Percentiles rank a stretch among this genome's conserved stretches.
phyloP scores from a whole-genome alignment of 2,113 vertebrate species.

The Epinephelus lanceolatus region DNA sequence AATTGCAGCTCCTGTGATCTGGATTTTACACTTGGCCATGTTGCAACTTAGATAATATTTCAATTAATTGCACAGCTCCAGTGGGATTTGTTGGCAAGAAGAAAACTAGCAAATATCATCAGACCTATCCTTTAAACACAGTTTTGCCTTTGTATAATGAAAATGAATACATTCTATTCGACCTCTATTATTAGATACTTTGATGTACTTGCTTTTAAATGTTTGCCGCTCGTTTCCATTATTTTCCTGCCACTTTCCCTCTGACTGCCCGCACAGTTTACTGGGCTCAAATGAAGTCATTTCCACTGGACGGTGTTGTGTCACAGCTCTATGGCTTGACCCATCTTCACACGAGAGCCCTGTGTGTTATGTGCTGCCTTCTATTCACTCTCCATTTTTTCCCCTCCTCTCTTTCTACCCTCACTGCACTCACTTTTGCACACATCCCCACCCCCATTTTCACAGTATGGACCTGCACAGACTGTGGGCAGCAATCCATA shows the following conservation, averaged over 20 bases:
- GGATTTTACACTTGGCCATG: no score
- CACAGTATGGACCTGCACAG: conserved; percentile 68
- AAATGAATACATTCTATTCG: neutral
- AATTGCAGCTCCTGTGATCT: no score
- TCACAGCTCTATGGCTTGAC: conserved; percentile 20
- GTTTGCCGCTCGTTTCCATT: neutral
- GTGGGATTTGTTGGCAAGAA: neutral
- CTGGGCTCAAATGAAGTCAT: conserved; percentile 7
- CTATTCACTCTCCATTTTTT: neutral
- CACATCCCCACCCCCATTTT: conserved; percentile 51
- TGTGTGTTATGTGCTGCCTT: conserved; percentile 19
- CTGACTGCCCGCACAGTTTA: neutral
- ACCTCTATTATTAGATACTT: neutral
- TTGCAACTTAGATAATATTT: no score
- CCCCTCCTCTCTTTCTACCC: conserved; percentile 7
- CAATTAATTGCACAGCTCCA: no score
- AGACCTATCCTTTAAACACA: neutral
- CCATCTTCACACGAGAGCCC: neutral
- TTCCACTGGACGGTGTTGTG: conserved; percentile 2
- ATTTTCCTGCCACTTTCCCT: neutral
- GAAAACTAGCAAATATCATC: neutral
- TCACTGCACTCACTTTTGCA: conserved; percentile 20
- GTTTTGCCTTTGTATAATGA: neutral
- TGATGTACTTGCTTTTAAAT: neutral
- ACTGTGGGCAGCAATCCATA: conserved; percentile 64